These are phyloP conservation scores for Clarias batrachus DNA, from an alignment of 2,113 vertebrate species.

Conservation along the genomic window DNA sequence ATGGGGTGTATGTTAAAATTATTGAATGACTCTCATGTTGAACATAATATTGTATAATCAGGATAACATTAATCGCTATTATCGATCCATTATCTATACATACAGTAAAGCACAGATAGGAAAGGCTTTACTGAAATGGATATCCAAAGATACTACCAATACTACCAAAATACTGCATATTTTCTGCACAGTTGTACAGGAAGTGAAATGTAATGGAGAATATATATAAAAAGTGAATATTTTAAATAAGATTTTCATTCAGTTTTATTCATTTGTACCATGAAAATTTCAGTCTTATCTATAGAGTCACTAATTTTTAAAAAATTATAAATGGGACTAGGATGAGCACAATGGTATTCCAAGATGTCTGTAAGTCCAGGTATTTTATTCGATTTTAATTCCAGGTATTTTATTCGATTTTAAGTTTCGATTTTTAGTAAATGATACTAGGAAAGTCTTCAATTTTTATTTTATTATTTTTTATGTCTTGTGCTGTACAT, in stretches of 20 bases:
- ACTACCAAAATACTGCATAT: neutral
- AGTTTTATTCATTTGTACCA: neutral
- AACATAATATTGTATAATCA: neutral
- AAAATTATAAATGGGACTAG: neutral
- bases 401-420: neutral
- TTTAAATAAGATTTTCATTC: neutral
- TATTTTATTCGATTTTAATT: neutral
- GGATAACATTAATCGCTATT: neutral
- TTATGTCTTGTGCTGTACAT: neutral
- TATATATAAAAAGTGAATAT: neutral
- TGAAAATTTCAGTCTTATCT: neutral
- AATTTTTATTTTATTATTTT: neutral
- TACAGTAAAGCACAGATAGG: too few relatives aligned
- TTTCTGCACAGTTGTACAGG: neutral
- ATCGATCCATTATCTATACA: neutral
- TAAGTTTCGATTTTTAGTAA: too few relatives aligned
- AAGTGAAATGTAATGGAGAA: neutral
- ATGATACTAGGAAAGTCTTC: neutral
- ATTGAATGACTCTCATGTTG: too few relatives aligned
- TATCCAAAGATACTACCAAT: neutral
- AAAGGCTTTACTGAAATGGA: neutral
- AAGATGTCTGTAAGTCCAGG: neutral
- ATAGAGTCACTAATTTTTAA: too few relatives aligned
- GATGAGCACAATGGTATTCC: neutral
- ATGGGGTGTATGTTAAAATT: too few relatives aligned